phyloP scores from a whole-genome alignment of 1,140 invertebrate genomes.

The Phymorhynchus buccinoides region DNA sequence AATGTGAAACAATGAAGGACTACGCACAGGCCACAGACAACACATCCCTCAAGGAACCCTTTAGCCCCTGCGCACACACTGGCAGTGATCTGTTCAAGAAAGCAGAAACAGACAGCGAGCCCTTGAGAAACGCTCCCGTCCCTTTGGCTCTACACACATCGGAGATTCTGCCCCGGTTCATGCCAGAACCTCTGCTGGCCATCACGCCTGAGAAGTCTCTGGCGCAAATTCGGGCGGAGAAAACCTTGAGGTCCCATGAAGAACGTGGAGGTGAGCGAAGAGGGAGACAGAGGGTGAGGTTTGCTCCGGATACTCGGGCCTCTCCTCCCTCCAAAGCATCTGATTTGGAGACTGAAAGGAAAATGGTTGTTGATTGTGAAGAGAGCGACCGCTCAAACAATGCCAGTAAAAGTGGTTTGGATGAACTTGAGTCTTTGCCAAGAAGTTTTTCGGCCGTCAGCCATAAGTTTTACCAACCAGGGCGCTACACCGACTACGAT shows the following conservation, averaged over 20 bases:
- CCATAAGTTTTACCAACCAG: slow-evolving; percentile 21
- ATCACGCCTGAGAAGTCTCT: slow-evolving; percentile 47
- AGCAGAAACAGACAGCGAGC: background rate
- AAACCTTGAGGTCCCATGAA: too few species aligned
- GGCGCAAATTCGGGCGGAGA: background rate
- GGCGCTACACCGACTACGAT: background rate
- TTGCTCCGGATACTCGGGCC: slow-evolving; percentile 20
- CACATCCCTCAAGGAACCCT: background rate
- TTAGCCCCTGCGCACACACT: background rate
- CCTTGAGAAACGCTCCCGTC: background rate
- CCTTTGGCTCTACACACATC: background rate
- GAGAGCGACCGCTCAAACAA: background rate
- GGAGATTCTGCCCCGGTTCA: slow-evolving; percentile 15
- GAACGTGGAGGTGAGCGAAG: background rate
- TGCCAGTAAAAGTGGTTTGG: background rate
- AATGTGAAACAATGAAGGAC: slow-evolving; percentile 3
- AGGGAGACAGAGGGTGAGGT: slow-evolving; percentile 8
- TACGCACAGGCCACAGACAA: background rate
- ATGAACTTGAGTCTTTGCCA: background rate
- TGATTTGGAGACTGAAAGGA: background rate
- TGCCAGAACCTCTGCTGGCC: slow-evolving; percentile 44
- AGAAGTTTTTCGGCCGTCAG: background rate
- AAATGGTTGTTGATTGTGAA: background rate
- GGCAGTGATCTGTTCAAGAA: background rate
- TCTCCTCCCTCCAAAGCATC: slow-evolving; percentile 4